A percentile compares a stretch with the other conserved stretches of the same genome.
phyloP scores from a whole-genome alignment of 64 coral and sea anemone genomes.

The Anthopleura sola region DNA sequence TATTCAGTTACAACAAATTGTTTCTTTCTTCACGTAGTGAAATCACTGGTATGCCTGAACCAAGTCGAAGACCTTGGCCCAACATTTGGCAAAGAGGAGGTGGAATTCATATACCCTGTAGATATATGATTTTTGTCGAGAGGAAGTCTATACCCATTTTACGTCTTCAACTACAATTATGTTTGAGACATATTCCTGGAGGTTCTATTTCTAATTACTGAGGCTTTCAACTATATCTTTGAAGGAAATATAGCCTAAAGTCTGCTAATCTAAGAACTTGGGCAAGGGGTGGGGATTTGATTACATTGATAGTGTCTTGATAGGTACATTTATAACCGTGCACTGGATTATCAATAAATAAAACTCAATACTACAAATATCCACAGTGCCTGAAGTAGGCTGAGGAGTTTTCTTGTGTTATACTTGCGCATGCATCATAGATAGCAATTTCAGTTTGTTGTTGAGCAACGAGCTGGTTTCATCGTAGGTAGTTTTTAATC shows the following conservation, averaged over 20 bases:
- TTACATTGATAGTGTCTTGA: too few species aligned
- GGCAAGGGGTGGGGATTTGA: too few species aligned
- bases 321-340: background rate
- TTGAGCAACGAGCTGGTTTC: background rate
- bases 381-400: conserved; percentile 30
- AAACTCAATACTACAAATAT: background rate
- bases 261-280: too few species aligned
- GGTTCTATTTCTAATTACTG: background rate
- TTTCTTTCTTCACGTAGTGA: background rate
- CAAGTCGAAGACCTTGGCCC: conserved; percentile 3
- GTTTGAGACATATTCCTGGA: conserved; percentile 2
- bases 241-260: too few species aligned
- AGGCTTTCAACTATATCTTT: background rate
- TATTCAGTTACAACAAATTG: background rate
- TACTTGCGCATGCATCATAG: conserved; percentile 2
- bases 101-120: conserved; percentile 20
- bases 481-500: conserved; percentile 26
- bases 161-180: conserved; percentile 9
- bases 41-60: conserved; percentile 14
- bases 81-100: background rate
- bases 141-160: background rate
- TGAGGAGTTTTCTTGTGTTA: conserved; percentile 4
- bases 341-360: background rate
- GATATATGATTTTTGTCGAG: background rate
- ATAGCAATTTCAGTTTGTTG: conserved; percentile 48